Percentiles rank a stretch among this genome's conserved stretches.
Evolutionary conservation across 2,113 vertebrate species (phyloP).

Genomic region (Stercorarius parasiticus): DNA sequence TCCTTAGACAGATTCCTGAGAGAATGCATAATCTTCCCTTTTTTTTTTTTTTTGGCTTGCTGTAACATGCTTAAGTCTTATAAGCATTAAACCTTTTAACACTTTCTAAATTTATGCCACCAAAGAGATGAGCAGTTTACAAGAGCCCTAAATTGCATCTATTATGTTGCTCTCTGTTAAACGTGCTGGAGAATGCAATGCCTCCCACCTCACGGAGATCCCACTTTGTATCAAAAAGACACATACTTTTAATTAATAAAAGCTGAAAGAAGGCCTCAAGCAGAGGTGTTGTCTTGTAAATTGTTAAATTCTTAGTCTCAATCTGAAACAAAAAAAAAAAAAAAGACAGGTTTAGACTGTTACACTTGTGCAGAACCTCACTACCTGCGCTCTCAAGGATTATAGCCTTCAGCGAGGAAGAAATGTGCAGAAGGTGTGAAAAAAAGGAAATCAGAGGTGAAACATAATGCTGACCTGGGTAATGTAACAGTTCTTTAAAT

Average conservation of each 20-base stretch:
- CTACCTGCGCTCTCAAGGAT: background rate
- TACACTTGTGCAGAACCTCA: background rate
- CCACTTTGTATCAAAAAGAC: background rate
- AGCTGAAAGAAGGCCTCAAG: background rate
- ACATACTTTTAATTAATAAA: background rate
- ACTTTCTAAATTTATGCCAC: background rate
- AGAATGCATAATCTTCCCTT: background rate
- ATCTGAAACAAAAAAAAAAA: background rate
- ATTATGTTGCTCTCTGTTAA: background rate
- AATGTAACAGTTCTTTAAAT: background rate
- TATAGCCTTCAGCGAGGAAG: background rate
- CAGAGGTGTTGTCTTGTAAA: background rate
- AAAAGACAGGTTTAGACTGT: background rate
- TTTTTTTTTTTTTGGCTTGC: background rate
- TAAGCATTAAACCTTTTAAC: background rate
- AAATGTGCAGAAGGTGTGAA: background rate
- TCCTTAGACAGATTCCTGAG: slow-evolving; percentile 51
- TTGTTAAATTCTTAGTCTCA: background rate
- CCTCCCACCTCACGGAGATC: background rate
- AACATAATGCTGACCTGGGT: background rate
- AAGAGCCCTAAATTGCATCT: background rate
- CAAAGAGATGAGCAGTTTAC: background rate
- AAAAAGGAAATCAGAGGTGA: background rate
- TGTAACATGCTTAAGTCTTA: background rate
- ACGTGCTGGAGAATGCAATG: background rate